Conservation (phyloP, 2,113 vertebrate species). For the Chlorodrepanis virens region DNA sequence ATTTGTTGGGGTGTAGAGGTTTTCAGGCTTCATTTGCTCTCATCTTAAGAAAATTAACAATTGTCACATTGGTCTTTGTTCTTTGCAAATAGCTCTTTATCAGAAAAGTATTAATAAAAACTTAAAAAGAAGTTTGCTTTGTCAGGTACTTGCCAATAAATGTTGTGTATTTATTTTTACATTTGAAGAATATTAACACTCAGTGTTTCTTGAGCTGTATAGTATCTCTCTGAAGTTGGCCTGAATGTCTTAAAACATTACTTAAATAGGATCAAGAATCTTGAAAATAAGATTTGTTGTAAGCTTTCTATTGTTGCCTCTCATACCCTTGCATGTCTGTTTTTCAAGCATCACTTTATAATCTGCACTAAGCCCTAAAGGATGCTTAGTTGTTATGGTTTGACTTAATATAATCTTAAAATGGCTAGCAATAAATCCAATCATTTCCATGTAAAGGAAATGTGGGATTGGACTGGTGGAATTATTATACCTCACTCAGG, state of each 20-base stretch:
- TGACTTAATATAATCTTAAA: conserved; percentile 54
- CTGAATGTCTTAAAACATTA: conserved; percentile 1
- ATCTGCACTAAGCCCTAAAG: conserved; percentile 37
- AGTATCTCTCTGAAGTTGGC: neutral
- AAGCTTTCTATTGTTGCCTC: conserved; percentile 41
- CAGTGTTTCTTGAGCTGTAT: neutral
- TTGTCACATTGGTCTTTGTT: neutral
- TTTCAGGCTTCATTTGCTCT: neutral
- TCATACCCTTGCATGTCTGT: neutral
- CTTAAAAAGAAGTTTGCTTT: neutral
- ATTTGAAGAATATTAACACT: neutral
- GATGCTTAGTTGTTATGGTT: conserved; percentile 41
- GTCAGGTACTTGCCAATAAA: neutral
- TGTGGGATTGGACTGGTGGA: neutral
- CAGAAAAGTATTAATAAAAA: neutral
- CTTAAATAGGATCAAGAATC: conserved; percentile 34
- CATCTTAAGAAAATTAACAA: neutral
- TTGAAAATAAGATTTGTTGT: conserved; percentile 29
- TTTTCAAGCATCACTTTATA: conserved; percentile 42
- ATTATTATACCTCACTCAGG: neutral
- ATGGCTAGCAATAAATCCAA: conserved; percentile 49
- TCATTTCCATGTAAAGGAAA: conserved; percentile 37
- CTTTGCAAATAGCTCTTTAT: neutral
- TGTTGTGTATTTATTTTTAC: neutral
- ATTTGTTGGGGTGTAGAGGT: neutral